Evolutionary conservation across 1,140 invertebrate genomes (phyloP).

Genomic region (Dryas iulia): DNA sequence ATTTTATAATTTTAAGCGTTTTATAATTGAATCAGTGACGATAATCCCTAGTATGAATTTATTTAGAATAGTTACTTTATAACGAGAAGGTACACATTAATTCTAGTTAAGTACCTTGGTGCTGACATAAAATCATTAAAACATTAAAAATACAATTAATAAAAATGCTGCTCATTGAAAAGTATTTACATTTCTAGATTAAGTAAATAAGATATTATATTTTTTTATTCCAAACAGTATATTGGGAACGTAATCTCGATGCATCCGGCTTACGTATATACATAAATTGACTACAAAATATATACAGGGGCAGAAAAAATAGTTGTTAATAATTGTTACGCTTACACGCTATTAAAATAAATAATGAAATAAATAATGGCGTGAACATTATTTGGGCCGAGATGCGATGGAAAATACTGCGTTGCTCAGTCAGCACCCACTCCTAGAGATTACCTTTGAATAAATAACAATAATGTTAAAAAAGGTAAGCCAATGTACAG

Average conservation of each 20-base stretch:
- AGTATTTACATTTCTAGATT: slow-evolving; percentile 24
- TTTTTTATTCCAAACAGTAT: neutral
- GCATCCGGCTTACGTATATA: slow-evolving; percentile 15
- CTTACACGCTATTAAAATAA: slow-evolving; percentile 41
- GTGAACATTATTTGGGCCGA: slow-evolving; percentile 30
- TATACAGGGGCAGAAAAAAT: neutral
- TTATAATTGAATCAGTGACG: neutral
- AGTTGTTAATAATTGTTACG: too few species aligned
- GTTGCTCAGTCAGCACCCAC: slow-evolving; percentile 32
- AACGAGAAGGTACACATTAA: slow-evolving; percentile 6
- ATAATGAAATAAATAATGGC: slow-evolving; percentile 60
- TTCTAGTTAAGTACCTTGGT: slow-evolving; percentile 53
- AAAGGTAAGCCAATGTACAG: too few species aligned
- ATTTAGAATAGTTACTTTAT: neutral
- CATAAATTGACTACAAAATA: neutral
- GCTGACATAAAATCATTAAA: slow-evolving; percentile 34
- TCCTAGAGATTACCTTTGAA: slow-evolving; percentile 20
- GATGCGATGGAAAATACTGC: slow-evolving; percentile 33
- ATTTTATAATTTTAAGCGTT: neutral
- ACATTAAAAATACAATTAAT: slow-evolving; percentile 41
- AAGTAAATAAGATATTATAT: slow-evolving; percentile 5
- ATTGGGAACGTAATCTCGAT: neutral
- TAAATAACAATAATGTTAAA: too few species aligned
- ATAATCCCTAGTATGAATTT: too few species aligned
- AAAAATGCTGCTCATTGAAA: slow-evolving; percentile 56